Percentiles rank a stretch among this genome's conserved stretches.
These are phyloP conservation scores for Odontocolon sp. DNA, from an alignment of 2,888 invertebrate genomes.

Conservation along the genomic window DNA sequence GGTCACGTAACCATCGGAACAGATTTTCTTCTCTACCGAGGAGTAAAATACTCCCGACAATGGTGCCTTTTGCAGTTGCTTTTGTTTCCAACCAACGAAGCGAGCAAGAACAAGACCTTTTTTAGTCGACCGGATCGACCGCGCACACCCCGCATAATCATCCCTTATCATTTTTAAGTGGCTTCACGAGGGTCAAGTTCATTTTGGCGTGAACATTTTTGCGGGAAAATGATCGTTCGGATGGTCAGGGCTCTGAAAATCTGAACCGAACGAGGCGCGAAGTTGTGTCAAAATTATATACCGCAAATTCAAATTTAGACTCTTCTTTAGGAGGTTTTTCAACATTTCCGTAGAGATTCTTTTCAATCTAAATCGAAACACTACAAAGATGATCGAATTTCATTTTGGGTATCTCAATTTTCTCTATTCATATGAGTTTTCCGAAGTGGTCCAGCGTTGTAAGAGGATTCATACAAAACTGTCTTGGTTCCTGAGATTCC, in stretches of 20 bases:
- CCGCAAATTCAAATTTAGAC: not conserved
- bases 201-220: conserved; percentile 37
- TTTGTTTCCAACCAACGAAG: conserved; percentile 25
- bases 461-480: no score
- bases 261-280: conserved; percentile 16
- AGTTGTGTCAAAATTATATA: not conserved
- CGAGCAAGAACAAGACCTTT: conserved; percentile 29
- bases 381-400: no score
- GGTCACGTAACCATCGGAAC: conserved; percentile 37
- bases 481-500: no score
- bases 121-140: conserved; percentile 30
- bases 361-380: no score
- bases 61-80: not conserved
- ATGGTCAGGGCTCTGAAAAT: conserved; percentile 4
- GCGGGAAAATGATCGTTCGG: conserved; percentile 24
- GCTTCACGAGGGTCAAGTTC: conserved; percentile 37
- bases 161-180: conserved; percentile 1
- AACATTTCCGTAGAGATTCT: no score
- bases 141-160: conserved; percentile 22
- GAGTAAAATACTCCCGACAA: conserved; percentile 24
- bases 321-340: no score
- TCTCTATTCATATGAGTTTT: no score
- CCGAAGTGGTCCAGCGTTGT: no score
- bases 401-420: no score
- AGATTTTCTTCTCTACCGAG: not conserved